Percentiles rank a stretch among this genome's conserved stretches.
Conservation (phyloP, 2,113 vertebrate genomes). For the Antennarius striatus region DNA sequence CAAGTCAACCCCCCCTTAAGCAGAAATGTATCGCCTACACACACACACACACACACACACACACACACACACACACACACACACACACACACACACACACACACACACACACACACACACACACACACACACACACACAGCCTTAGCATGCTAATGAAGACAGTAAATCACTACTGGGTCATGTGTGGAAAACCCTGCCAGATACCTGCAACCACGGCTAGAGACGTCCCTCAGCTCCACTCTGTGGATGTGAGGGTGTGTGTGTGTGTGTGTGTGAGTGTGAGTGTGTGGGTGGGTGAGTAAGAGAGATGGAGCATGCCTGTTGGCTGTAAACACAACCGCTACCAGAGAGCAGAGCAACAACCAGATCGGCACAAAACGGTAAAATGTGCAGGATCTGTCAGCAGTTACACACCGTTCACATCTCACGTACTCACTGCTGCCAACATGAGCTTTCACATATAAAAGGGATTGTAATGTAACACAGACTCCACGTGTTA, state of each 20-base stretch:
- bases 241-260: slow-evolving; percentile 20
- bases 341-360: slow-evolving; percentile 36
- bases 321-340: slow-evolving; percentile 66
- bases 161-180: slow-evolving; percentile 80
- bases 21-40: slow-evolving; percentile 55
- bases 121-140: too few species aligned
- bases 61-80: slow-evolving; percentile 11
- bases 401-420: not conserved
- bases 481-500: too few species aligned
- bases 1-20: slow-evolving; percentile 63
- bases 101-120: slow-evolving; percentile 18
- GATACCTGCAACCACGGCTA: slow-evolving; percentile 75
- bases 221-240: slow-evolving; percentile 68
- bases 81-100: slow-evolving; percentile 49
- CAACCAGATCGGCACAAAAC: slow-evolving; percentile 36
- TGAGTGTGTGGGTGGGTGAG: slow-evolving; percentile 45
- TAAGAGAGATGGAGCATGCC: slow-evolving; percentile 60
- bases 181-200: slow-evolving; percentile 79
- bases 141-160: slow-evolving; percentile 77
- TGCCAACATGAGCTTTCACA: not conserved
- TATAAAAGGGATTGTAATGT: too few species aligned
- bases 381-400: slow-evolving; percentile 10
- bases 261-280: slow-evolving; percentile 46
- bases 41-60: slow-evolving; percentile 40
- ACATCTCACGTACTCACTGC: not conserved